These are phyloP conservation scores for Cosmia pyralina DNA, from an alignment of 2,888 invertebrate species.

Conservation along the genomic window DNA sequence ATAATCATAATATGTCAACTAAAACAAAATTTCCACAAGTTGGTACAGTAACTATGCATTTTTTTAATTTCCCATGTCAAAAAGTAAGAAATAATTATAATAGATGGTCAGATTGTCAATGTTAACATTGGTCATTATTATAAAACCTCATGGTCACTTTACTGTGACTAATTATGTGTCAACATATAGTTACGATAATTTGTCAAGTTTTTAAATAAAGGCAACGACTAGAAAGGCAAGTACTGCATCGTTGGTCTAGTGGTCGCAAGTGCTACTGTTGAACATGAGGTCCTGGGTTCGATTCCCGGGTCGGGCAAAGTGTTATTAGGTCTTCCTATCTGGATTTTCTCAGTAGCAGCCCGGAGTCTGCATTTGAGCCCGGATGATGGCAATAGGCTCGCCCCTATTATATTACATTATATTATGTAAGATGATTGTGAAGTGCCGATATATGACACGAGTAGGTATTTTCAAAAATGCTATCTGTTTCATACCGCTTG, in stretches of 20 bases:
- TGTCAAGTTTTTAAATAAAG: neutral
- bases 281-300: neutral
- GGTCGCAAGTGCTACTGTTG: neutral
- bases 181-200: neutral
- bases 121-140: slow-evolving; percentile 23
- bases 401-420: no score
- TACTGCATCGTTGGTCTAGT: neutral
- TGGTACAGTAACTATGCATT: neutral
- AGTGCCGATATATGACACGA: no score
- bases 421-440: no score
- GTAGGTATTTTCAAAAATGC: no score
- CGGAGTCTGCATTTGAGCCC: neutral
- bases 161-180: slow-evolving; percentile 22
- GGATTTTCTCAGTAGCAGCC: neutral
- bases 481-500: no score
- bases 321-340: neutral
- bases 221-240: neutral
- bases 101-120: neutral
- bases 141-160: neutral
- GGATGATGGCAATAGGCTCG: neutral
- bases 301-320: neutral
- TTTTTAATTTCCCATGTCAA: neutral
- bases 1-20: neutral
- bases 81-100: slow-evolving; percentile 16
- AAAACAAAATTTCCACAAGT: neutral